A percentile compares a stretch with the other conserved stretches of the same genome.
Conservation (phyloP, 1,140 invertebrate genomes). For the Drosophila quadrilineata region DNA sequence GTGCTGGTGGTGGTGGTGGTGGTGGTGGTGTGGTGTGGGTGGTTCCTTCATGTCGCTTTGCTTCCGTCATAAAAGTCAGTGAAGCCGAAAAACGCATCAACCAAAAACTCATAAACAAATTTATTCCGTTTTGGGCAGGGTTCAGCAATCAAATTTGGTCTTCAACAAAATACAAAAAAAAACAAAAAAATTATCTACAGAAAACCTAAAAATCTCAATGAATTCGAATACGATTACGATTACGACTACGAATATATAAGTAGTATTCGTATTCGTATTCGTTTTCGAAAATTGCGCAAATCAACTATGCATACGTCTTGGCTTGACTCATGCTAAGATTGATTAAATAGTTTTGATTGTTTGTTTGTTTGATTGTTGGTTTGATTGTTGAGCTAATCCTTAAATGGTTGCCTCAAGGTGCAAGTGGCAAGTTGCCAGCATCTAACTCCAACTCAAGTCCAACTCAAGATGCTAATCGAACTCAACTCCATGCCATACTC, state of each 20-base stretch:
- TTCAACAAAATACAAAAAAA: constrained; percentile 15
- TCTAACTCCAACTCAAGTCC: constrained; percentile 11
- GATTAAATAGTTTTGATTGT: constrained; percentile 5
- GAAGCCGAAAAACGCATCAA: constrained; percentile 70
- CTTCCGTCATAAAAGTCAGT: constrained; percentile 70
- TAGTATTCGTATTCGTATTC: neutral
- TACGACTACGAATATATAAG: no score
- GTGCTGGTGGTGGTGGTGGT: constrained; percentile 16
- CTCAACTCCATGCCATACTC: constrained; percentile 13
- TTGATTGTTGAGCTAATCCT: constrained; percentile 8
- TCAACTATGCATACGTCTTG: neutral
- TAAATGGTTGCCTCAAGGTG: constrained; percentile 27
- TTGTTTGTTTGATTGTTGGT: no score
- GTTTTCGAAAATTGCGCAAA: constrained; percentile 28
- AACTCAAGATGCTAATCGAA: constrained; percentile 15
- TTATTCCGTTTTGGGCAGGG: constrained; percentile 19
- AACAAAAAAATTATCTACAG: no score
- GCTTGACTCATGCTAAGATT: constrained; percentile 16
- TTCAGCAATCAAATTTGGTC: constrained; percentile 26
- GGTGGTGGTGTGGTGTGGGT: constrained; percentile 27
- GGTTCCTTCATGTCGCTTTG: constrained; percentile 41
- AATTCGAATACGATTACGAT: neutral
- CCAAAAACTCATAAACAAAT: constrained; percentile 48
- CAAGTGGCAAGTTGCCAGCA: constrained; percentile 11
- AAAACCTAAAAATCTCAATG: no score